Conservation (phyloP, 2,113 vertebrate species). For the Alces alces region DNA sequence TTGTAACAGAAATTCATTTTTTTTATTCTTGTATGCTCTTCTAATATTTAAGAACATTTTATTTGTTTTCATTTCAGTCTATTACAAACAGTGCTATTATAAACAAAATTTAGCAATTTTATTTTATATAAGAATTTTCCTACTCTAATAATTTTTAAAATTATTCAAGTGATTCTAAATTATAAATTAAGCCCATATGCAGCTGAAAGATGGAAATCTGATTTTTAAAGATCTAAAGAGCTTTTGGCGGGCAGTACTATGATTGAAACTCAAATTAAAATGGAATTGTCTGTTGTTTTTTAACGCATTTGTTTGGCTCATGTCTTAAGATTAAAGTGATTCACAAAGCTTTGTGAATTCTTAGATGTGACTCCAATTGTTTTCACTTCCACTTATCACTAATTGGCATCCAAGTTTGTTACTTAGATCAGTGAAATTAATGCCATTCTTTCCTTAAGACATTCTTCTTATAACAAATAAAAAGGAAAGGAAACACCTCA, state of each 20-base stretch:
- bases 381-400: background rate
- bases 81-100: background rate
- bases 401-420: background rate
- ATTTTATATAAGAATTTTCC: background rate
- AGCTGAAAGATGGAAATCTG: background rate
- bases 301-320: background rate
- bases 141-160: background rate
- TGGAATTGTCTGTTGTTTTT: background rate
- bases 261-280: background rate
- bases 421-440: background rate
- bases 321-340: slow-evolving; percentile 7
- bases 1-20: background rate
- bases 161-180: background rate
- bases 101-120: background rate
- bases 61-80: background rate
- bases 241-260: background rate
- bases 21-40: background rate
- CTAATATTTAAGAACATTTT: background rate
- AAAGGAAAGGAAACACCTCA: background rate
- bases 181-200: background rate
- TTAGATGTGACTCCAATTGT: background rate
- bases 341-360: background rate
- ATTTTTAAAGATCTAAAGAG: background rate
- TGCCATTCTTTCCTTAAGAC: background rate
- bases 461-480: background rate